Base-by-base conservation (phyloP, 2,797 vertebrate genomes). In the Coilia nasus region DNA sequence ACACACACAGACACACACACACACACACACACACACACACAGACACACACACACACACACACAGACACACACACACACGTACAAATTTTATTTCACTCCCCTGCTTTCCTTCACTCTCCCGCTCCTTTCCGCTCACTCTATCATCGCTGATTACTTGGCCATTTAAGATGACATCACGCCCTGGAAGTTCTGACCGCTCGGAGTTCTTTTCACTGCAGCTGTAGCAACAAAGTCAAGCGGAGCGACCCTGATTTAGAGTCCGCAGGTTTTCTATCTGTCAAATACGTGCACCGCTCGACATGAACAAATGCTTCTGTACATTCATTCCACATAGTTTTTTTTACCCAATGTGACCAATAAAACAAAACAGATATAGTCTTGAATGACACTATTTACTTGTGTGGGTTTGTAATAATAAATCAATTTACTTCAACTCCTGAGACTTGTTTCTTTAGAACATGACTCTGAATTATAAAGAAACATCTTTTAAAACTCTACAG, bases 51-150 rank as follows among this genome's bases (percentile, higher is more conserved):
- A 23, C 59, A 62, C 59, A 62, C 60, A 25, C n/a, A 64, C 57
- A 60, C 57, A n/a, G 4, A 54, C 54, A 35, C 35, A 64, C 62
- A 64, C 62, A 25, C 62, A 28, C 62, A 12, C n/a, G n/a, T 23
- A 62, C 62, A 64, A 25, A 28, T 71, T 71, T 71, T 0, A 71
- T 71, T 71, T 35, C 25, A 71, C 64, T 71, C 28, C 28, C 28
- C 64, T 71, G 64, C 41, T 80, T 80, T 80, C 31, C 60, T 25
- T 64, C 60, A 64, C n/a, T n/a, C 35, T 83, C 35, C 56, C 46
- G 23, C 81, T 62, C 80, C 82, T 85, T 60, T 50, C 56, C 64
- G n/a, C 54, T 82, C 81, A 28, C 50, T 57, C 81, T 82, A 25
- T 57, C 81, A 71, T 71, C 64, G 28, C 64, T 71, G 64, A 71